Conservation (phyloP, 2,888 invertebrate genomes). For the Micoletzkya japonica region DNA sequence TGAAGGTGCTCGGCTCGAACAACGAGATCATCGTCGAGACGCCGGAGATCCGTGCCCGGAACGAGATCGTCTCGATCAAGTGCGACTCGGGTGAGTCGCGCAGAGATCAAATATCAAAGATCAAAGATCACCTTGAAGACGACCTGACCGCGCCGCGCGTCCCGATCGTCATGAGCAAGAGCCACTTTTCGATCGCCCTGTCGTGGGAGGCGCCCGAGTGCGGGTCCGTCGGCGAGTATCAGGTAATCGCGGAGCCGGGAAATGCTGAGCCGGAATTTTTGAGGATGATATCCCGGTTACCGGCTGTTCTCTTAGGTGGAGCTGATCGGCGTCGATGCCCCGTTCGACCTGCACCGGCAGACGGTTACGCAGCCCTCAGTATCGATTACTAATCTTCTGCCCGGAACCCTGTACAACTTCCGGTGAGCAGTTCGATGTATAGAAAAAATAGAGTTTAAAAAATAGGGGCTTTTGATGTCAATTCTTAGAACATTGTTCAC, state of each 20-base stretch:
- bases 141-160: conserved; percentile 60
- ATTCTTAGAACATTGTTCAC: no score
- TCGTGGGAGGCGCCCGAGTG: conserved; percentile 63
- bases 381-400: conserved; percentile 60
- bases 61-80: conserved; percentile 62
- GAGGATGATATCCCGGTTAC: neutral
- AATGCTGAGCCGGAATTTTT: neutral
- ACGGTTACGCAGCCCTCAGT: conserved; percentile 61
- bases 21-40: conserved; percentile 63
- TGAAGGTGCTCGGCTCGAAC: conserved; percentile 60
- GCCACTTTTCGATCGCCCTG: conserved; percentile 58
- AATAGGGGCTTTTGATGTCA: no score
- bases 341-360: conserved; percentile 62
- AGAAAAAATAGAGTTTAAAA: no score
- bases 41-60: conserved; percentile 62
- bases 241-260: conserved; percentile 26
- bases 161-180: conserved; percentile 51
- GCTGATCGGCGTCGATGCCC: conserved; percentile 52
- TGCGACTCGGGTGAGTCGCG: conserved; percentile 56
- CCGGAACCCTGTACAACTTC: conserved; percentile 61
- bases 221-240: conserved; percentile 61
- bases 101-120: neutral
- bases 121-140: conserved; percentile 39
- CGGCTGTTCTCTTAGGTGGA: conserved; percentile 45
- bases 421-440: conserved; percentile 30